Evolutionary conservation across 2,888 invertebrate species (phyloP).

Genomic region (Ochropleura plecta): DNA sequence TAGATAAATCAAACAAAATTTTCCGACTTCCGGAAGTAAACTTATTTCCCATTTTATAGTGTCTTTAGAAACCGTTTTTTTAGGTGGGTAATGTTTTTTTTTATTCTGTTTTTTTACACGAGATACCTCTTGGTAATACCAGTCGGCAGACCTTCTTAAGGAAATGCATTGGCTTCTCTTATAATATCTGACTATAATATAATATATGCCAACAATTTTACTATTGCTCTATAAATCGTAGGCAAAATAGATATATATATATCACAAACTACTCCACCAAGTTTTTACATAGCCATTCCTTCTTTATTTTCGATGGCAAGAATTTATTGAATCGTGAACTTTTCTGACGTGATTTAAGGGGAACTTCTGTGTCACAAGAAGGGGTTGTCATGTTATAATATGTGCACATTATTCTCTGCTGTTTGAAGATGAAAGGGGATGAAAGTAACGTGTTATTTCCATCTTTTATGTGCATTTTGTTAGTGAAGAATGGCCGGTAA

Average conservation of each 20-base stretch:
- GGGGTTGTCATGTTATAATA: constrained; percentile 31
- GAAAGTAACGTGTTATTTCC: constrained; percentile 21
- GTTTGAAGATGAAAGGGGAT: constrained; percentile 24
- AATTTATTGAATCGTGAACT: constrained; percentile 46
- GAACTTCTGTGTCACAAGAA: constrained; percentile 4
- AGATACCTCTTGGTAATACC: too few species aligned
- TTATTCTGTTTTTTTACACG: too few species aligned
- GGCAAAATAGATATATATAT: constrained; percentile 7
- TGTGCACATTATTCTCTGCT: constrained; percentile 16
- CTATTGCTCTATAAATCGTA: constrained; percentile 1
- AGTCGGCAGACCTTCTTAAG: too few species aligned
- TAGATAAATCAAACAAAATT: too few species aligned
- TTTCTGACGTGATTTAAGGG: constrained; percentile 35
- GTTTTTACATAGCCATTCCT: constrained; percentile 5
- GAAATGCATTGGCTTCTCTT: too few species aligned
- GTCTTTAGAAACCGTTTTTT: too few species aligned
- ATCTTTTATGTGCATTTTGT: constrained; percentile 11
- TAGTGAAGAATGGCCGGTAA: neutral
- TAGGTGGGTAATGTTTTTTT: too few species aligned
- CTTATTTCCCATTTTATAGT: too few species aligned
- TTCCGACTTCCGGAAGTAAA: too few species aligned
- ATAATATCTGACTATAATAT: too few species aligned
- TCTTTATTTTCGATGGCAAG: neutral
- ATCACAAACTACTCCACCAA: constrained; percentile 27
- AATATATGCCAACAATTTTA: neutral